Base-by-base conservation (phyloP, 2,113 vertebrate genomes). In the Potamarius usumacintae region DNA sequence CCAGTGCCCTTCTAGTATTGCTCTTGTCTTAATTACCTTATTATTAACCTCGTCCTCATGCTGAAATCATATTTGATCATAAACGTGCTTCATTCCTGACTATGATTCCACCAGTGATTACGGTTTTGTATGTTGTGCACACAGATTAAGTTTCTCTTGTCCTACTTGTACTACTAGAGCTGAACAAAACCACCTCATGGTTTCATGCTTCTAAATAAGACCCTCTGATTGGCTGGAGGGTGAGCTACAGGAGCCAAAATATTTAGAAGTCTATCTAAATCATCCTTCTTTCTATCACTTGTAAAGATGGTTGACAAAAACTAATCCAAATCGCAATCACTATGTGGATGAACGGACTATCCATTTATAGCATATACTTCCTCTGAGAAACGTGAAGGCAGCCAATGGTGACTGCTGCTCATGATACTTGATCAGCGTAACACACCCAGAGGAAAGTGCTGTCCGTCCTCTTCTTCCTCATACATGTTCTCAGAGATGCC, bases 361-460 rank as follows among this genome's bases (percentile, higher is more conserved):
- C n/a, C 55, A 6, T 27, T 80, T 60, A 58, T 20, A 80, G 55
- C 78, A 80, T 80, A 80, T 58, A 25, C 48, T n/a, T 77, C 74
- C 74, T 77, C 11, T 5, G 48, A 77, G 48, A 77, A 18, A 48
- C 50, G 5, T 52, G 72, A 76, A 76, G 48, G 42, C 48, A 52
- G 72, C 72, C 74, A 14, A 7, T 22, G 5, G 10, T 10, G 6
- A 50, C 48, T 77, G 74, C 53, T 80, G n/a, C 27, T n/a, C 53
- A 57, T 20, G 17, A n/a, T 34, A 17, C 78, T 34, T 22, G 55
- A 80, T 55, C 55, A 34, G 8, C 55, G 11, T 18, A 58, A 60
- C 8, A 58, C 18, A 58, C 15, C 6, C 53, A 0, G 15, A 80
- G 53, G 78, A 8, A 80, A 58, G 15, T 15, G 4, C 27, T 57